phyloP scores from a whole-genome alignment of 2,113 vertebrate genomes.

The Petrocephalus zakoni region DNA sequence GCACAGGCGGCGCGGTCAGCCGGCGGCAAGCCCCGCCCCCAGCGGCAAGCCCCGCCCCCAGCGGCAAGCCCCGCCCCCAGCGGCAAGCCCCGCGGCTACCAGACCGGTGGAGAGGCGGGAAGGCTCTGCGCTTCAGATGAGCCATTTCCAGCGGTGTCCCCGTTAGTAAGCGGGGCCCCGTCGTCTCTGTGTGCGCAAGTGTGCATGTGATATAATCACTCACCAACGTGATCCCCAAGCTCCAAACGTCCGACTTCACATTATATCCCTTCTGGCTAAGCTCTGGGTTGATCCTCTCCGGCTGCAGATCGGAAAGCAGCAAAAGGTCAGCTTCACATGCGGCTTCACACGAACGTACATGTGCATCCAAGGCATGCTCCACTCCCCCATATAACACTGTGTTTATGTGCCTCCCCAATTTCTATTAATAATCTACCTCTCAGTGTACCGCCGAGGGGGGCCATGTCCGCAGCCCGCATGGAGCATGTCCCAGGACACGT shows the following conservation, averaged over 20 bases:
- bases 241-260: conserved; percentile 97
- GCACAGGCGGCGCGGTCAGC: background rate
- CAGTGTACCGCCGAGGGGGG: background rate
- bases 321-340: background rate
- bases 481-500: no score
- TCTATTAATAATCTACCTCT: background rate
- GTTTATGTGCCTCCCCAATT: background rate
- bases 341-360: background rate
- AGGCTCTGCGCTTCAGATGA: no score
- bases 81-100: no score
- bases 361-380: background rate
- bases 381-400: background rate
- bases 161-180: background rate
- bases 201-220: background rate
- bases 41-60: background rate
- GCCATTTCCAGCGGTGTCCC: background rate
- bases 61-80: background rate
- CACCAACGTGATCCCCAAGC: conserved; percentile 96
- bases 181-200: background rate
- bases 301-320: conserved; percentile 54
- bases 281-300: conserved; percentile 95
- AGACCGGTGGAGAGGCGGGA: no score
- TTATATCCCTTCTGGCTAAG: conserved; percentile 97
- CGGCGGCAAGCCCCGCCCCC: background rate
- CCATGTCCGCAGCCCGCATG: background rate